Evolutionary conservation across 2,113 vertebrate genomes (phyloP), one percentile per base, ranked within the genome.

Genomic region (Leucosticte australis): DNA sequence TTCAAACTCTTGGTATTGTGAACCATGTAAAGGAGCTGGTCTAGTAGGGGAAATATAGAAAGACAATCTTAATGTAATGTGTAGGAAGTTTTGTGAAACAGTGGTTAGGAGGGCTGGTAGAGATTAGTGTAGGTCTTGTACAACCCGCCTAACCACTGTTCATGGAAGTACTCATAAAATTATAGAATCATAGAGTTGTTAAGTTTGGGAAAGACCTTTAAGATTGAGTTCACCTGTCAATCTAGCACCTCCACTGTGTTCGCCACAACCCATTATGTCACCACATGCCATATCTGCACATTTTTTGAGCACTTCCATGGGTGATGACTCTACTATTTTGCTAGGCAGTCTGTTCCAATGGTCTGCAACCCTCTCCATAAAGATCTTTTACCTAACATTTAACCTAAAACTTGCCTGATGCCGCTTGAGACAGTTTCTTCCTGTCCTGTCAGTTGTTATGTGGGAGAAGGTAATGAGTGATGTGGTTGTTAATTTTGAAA

Each of bases 291-390:
- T 89, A 26, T 68, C 16, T 24, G 19, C 28, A 30, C 4, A 2
- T 21, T 52, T 50, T 80, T 74, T 46, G 4, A 60, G 10, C 11
- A 15, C 13, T 39, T 67, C 5, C 6, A 8, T 28, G 19, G 16
- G 17, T 46, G 11, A 15, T 59, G 46, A 57, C 9, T 57, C 22
- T 44, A n/a, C 11, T 6, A 5, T 74, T 75, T 75, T 59, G 28
- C 24, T 60, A 30, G 24, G 14, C n/a, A 60, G 24, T n/a, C n/a
- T 67, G 10, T 67, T 89, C 28, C n/a, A 46, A 6, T 26, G 23
- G 5, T 68, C 20, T 53, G 30, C 20, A n/a, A 41, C 10, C 3
- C 47, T 35, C 53, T 20, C 46, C 0, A 0, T 47, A 16, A n/a
- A 30, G 15, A 9, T 41, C 9, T 53, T 73, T 60, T 46, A 22